These are phyloP conservation scores for Electrona antarctica DNA, from an alignment of 2,113 vertebrate species.

Conservation along the genomic window DNA sequence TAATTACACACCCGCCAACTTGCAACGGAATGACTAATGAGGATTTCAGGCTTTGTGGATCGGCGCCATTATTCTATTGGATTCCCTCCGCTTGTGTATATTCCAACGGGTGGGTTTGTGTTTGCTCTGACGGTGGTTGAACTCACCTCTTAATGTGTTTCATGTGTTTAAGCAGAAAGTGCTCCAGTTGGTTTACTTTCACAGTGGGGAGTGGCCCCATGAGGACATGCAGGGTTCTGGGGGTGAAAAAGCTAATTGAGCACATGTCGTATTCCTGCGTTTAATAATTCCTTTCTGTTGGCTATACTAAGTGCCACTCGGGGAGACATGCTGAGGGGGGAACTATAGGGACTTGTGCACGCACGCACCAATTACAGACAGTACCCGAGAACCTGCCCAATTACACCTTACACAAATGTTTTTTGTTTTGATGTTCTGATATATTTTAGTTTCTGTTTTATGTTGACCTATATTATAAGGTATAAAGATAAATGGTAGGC, in stretches of 20 bases:
- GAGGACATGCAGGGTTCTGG: not conserved
- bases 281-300: constrained; percentile 14
- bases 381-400: no score
- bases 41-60: constrained; percentile 55
- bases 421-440: no score
- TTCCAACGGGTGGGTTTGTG: constrained; percentile 27
- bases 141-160: constrained; percentile 17
- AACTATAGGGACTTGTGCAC: no score
- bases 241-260: constrained; percentile 33
- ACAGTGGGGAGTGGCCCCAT: constrained; percentile 25
- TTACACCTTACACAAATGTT: no score
- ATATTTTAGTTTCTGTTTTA: no score
- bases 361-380: no score
- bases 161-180: not conserved
- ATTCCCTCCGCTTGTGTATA: constrained; percentile 27
- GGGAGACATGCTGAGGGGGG: no score
- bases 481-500: no score
- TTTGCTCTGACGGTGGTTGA: constrained; percentile 18
- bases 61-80: constrained; percentile 32
- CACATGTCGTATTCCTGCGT: constrained; percentile 31
- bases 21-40: constrained; percentile 64
- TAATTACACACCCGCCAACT: constrained; percentile 60
- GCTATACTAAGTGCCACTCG: constrained; percentile 5
- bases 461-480: no score
- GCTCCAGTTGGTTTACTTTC: constrained; percentile 21